Conservation (phyloP, 2,888 invertebrate genomes). For the Oscheius onirici region DNA sequence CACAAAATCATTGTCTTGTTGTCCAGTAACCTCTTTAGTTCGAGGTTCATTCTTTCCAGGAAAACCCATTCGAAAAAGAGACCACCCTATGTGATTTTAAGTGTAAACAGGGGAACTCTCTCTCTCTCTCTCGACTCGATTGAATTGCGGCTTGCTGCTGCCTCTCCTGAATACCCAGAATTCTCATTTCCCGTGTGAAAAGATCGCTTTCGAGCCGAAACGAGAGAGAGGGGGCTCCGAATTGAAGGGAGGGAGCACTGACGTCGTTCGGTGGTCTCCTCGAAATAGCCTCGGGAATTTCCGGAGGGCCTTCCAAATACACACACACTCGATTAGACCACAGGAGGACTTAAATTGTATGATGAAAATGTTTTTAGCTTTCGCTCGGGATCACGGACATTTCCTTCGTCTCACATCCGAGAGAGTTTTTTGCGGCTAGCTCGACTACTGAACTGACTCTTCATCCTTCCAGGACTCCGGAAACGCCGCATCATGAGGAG, state of each 20-base stretch:
- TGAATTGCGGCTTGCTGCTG: too few species aligned
- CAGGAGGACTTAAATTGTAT: background rate
- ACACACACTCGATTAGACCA: conserved; percentile 18
- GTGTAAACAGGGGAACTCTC: conserved; percentile 17
- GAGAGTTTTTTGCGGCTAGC: conserved; percentile 27
- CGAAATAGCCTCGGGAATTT: conserved; percentile 27
- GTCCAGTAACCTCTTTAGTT: background rate
- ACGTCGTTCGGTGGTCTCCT: conserved; percentile 4
- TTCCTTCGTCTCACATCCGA: conserved; percentile 35
- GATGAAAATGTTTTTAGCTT: conserved; percentile 13
- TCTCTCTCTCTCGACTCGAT: too few species aligned
- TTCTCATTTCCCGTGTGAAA: conserved; percentile 21
- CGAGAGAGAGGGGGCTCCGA: background rate
- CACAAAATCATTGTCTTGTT: background rate
- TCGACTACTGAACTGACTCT: conserved; percentile 13
- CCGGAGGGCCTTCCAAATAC: conserved; percentile 18
- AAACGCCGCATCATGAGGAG: conserved; percentile 14
- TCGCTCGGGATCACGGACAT: conserved; percentile 33
- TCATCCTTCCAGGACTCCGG: conserved; percentile 15
- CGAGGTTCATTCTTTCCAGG: background rate
- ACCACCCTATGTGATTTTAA: background rate
- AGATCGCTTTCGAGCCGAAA: conserved; percentile 12
- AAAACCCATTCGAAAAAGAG: background rate
- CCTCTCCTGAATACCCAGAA: background rate
- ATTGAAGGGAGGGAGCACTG: conserved; percentile 7